Conservation (phyloP, 2,888 invertebrate genomes). For the Mycogona germanica region DNA sequence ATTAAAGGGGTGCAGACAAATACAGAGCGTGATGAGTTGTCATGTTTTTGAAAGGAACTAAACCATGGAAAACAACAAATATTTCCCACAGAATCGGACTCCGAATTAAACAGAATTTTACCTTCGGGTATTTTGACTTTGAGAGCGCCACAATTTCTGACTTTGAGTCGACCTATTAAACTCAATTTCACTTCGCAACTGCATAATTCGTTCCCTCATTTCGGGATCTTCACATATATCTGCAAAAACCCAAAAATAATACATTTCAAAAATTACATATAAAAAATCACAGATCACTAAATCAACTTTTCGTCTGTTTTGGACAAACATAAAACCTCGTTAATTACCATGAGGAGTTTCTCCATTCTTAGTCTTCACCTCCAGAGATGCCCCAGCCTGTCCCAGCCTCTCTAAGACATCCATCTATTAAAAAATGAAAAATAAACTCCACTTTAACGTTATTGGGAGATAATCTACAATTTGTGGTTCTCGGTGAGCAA, state of each 20-base stretch:
- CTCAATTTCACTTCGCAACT: constrained; percentile 81
- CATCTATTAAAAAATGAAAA: constrained; percentile 44
- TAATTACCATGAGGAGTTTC: constrained; percentile 87
- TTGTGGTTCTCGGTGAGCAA: neutral
- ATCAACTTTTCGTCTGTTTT: neutral
- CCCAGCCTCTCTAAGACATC: constrained; percentile 91
- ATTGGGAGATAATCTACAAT: neutral
- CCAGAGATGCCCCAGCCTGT: constrained; percentile 92
- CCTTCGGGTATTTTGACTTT: constrained; percentile 38
- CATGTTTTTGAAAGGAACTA: too few species aligned
- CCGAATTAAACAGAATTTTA: too few species aligned
- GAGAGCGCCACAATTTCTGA: constrained; percentile 51
- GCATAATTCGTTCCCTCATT: constrained; percentile 75
- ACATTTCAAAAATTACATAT: neutral
- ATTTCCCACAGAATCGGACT: neutral
- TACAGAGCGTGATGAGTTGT: too few species aligned
- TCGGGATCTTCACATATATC: constrained; percentile 96
- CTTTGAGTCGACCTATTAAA: constrained; percentile 49
- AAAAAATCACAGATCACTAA: neutral
- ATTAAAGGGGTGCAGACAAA: too few species aligned
- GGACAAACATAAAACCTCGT: constrained; percentile 8
- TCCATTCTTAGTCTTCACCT: constrained; percentile 89
- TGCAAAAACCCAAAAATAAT: constrained; percentile 31
- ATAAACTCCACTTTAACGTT: constrained; percentile 1
- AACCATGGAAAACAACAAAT: neutral